Conservation (phyloP, 2,888 invertebrate genomes). For the Leucophenga maculata region DNA sequence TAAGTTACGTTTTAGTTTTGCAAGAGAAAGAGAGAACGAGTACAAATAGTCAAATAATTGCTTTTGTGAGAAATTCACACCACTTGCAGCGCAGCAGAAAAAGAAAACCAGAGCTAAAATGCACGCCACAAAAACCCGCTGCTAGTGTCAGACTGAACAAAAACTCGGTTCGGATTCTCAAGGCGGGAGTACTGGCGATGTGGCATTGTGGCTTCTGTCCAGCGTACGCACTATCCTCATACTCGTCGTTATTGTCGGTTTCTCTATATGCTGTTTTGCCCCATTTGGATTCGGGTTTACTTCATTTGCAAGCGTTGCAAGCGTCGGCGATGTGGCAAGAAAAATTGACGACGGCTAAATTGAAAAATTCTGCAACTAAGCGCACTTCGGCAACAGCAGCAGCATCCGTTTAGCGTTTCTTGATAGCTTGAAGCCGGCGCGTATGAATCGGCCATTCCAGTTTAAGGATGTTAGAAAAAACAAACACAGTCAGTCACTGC, state of each 20-base stretch:
- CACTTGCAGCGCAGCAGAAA: slow-evolving; percentile 23
- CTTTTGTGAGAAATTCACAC: slow-evolving; percentile 13
- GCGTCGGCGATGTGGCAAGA: not conserved
- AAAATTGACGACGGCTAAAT: not conserved
- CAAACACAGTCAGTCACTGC: not conserved
- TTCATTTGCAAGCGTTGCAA: slow-evolving; percentile 10
- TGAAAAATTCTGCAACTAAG: slow-evolving; percentile 15
- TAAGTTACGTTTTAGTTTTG: too few relatives aligned
- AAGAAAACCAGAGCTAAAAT: slow-evolving; percentile 1
- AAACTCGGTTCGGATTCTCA: not conserved
- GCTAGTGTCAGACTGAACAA: slow-evolving; percentile 2
- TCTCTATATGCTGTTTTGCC: too few relatives aligned
- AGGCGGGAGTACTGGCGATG: too few relatives aligned
- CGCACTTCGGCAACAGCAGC: not conserved
- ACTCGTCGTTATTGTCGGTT: too few relatives aligned
- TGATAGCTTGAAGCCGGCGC: not conserved
- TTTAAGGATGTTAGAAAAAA: slow-evolving; percentile 4
- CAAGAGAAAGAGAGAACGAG: too few relatives aligned
- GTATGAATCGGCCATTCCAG: not conserved
- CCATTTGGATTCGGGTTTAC: not conserved
- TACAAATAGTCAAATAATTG: slow-evolving; percentile 18
- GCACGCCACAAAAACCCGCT: slow-evolving; percentile 9
- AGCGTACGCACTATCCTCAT: too few relatives aligned
- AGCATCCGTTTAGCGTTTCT: too few relatives aligned
- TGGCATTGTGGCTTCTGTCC: too few relatives aligned